Conservation (phyloP, 2,113 vertebrate species). For the Labeo catla region DNA sequence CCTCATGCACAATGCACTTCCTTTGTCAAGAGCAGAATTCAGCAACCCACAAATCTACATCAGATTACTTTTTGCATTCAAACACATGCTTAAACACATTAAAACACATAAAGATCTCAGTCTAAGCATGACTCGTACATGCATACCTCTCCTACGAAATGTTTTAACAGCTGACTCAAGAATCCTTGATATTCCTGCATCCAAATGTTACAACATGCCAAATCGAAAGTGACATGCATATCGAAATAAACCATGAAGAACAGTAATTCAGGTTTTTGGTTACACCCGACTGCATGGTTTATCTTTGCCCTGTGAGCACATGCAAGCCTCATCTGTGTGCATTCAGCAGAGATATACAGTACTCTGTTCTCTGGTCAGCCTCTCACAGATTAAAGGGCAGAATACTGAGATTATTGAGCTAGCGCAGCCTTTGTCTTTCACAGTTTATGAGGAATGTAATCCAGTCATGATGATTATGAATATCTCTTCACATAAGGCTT, state of each 20-base stretch:
- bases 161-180: background rate
- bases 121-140: conserved; percentile 1
- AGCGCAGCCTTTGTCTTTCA: conserved; percentile 53
- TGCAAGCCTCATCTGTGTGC: conserved; percentile 44
- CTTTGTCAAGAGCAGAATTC: background rate
- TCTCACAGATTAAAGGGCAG: conserved; percentile 39
- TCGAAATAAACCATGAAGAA: conserved; percentile 49
- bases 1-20: background rate
- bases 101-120: background rate
- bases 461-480: background rate
- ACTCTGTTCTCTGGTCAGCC: conserved; percentile 34
- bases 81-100: conserved; percentile 30
- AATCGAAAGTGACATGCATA: conserved; percentile 18
- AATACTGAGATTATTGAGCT: conserved; percentile 57
- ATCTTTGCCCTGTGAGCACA: conserved; percentile 36
- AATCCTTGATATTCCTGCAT: conserved; percentile 33
- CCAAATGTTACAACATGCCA: conserved; percentile 39
- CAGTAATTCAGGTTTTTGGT: conserved; percentile 9
- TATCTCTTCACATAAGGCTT: background rate
- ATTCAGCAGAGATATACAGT: conserved; percentile 34
- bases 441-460: background rate
- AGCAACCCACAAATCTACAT: background rate
- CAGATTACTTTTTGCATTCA: background rate
- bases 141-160: conserved; percentile 15
- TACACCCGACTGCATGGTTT: conserved; percentile 44